phyloP scores from a whole-genome alignment of 2,113 vertebrate genomes.

The Nannobrachium achirus region DNA sequence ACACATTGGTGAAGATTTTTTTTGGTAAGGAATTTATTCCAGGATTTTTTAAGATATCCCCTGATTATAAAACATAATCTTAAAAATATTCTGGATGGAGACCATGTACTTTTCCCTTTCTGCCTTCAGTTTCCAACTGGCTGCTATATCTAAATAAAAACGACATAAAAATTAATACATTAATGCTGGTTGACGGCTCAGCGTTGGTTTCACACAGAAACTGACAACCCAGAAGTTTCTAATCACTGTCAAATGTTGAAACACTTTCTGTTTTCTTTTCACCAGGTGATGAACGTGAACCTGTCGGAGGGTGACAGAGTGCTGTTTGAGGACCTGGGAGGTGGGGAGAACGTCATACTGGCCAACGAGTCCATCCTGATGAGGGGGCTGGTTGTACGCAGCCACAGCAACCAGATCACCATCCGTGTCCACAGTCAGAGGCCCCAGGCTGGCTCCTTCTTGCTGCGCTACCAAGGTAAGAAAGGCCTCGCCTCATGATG shows the following conservation, averaged over 20 bases:
- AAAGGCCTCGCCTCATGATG: too few relatives aligned
- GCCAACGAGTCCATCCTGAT: constrained; percentile 93
- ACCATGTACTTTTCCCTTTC: too few relatives aligned
- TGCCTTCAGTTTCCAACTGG: too few relatives aligned
- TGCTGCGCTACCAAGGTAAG: constrained; percentile 90
- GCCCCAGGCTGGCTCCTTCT: constrained; percentile 80
- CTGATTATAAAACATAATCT: too few relatives aligned
- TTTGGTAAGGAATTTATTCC: too few relatives aligned
- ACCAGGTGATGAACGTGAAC: constrained; percentile 91
- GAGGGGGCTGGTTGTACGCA: constrained; percentile 90
- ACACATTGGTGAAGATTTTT: too few relatives aligned
- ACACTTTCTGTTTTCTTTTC: constrained; percentile 11
- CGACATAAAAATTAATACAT: not conserved
- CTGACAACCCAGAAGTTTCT: too few relatives aligned
- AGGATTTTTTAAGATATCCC: too few relatives aligned
- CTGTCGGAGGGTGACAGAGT: constrained; percentile 87
- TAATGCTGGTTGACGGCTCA: too few relatives aligned
- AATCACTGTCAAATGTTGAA: not conserved
- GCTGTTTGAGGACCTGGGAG: constrained; percentile 85
- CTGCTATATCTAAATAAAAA: too few relatives aligned
- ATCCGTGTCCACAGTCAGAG: constrained; percentile 86
- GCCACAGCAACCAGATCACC: constrained; percentile 89
- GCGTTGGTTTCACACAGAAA: too few relatives aligned
- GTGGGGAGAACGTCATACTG: constrained; percentile 83
- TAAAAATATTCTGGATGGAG: too few relatives aligned